Evolutionary conservation across 2,113 vertebrate species (phyloP).

Genomic region (Lophura nycthemera): DNA sequence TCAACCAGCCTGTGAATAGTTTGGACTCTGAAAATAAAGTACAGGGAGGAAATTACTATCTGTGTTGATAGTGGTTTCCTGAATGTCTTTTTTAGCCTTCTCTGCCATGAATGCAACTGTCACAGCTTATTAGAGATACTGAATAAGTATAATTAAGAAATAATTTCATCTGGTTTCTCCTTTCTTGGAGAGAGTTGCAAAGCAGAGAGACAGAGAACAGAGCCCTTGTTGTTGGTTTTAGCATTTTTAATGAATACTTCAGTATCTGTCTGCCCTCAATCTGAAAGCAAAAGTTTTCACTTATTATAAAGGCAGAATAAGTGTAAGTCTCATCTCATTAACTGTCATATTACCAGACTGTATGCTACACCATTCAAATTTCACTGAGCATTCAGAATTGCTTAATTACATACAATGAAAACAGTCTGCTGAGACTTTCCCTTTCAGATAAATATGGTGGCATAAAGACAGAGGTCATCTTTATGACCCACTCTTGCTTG

Average conservation of each 20-base stretch:
- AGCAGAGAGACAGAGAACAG: slow-evolving; percentile 39
- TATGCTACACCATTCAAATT: slow-evolving; percentile 73
- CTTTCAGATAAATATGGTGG: slow-evolving; percentile 67
- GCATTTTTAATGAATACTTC: slow-evolving; percentile 56
- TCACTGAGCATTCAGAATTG: slow-evolving; percentile 75
- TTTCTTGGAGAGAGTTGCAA: slow-evolving; percentile 34
- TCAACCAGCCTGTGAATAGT: slow-evolving; percentile 20
- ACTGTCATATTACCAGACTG: slow-evolving; percentile 74
- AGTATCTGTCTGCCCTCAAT: slow-evolving; percentile 43
- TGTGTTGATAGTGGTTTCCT: slow-evolving; percentile 23
- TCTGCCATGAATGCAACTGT: slow-evolving; percentile 37
- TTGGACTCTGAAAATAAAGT: slow-evolving; percentile 6
- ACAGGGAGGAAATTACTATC: slow-evolving; percentile 7
- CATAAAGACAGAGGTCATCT: slow-evolving; percentile 66
- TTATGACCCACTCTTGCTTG: slow-evolving; percentile 45
- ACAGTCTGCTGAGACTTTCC: slow-evolving; percentile 67
- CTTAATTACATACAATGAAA: slow-evolving; percentile 81
- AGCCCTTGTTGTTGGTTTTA: slow-evolving; percentile 29
- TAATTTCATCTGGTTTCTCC: slow-evolving; percentile 46
- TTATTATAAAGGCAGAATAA: slow-evolving; percentile 72
- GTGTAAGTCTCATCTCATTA: slow-evolving; percentile 77
- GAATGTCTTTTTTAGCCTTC: neutral
- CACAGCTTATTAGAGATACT: slow-evolving; percentile 27
- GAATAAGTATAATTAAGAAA: slow-evolving; percentile 63
- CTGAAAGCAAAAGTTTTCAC: slow-evolving; percentile 68